phyloP scores from a whole-genome alignment of 2,113 vertebrate genomes.

The Chloebia gouldiae region DNA sequence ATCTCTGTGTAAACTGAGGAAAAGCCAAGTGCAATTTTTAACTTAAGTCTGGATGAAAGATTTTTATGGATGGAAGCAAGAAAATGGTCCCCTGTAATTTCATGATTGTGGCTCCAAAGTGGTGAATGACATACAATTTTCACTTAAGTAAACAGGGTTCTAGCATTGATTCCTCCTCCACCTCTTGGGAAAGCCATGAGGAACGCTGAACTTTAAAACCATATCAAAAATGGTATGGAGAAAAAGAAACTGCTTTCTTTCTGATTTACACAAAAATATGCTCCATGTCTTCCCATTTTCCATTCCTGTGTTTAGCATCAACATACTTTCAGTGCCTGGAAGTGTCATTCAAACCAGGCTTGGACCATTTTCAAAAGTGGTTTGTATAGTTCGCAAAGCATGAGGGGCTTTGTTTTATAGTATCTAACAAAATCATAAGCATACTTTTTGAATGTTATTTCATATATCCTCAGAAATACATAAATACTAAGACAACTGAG shows the following conservation, averaged over 20 bases:
- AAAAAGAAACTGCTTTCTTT: background rate
- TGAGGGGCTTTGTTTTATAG: background rate
- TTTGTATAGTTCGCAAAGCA: background rate
- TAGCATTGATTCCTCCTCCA: background rate
- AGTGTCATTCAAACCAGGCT: background rate
- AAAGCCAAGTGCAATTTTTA: background rate
- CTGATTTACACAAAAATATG: background rate
- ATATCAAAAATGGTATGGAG: background rate
- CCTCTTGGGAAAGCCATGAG: background rate
- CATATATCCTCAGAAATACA: background rate
- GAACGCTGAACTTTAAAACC: background rate
- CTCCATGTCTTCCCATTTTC: background rate
- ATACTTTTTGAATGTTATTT: background rate
- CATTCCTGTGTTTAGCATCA: background rate
- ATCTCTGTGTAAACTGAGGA: background rate
- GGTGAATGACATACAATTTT: background rate
- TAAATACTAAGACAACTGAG: background rate
- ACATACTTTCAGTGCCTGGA: background rate
- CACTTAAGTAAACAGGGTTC: background rate
- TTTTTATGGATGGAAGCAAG: background rate
- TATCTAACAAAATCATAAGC: background rate
- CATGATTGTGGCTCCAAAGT: background rate
- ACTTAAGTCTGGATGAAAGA: background rate
- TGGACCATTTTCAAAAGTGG: background rate
- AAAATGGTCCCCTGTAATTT: background rate